Evolutionary conservation across 2,888 invertebrate species (phyloP), one percentile per base, ranked within the genome.

Genomic region (Sesia bembeciformis): DNA sequence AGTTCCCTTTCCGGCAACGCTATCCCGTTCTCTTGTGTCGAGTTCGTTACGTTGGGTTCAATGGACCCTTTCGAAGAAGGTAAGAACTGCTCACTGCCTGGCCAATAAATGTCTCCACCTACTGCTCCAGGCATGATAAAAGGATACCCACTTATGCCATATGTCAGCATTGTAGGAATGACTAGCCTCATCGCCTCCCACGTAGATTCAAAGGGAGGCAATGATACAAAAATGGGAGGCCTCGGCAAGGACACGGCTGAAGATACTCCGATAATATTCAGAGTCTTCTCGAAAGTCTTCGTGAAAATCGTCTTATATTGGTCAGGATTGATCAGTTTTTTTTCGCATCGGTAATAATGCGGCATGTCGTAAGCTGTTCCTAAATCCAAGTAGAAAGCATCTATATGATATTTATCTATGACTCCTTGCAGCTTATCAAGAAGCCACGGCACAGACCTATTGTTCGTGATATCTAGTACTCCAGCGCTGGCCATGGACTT

Each of bases 81-180:
- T 59, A 86, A 76, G 68, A 87, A 91, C 57, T 91, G 92, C 23
- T 91, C 88, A 52, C 85, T 85, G 2, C 91, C 90, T 3, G 93
- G 91, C 59, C 93, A 88, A 52, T 93, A 91, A 49, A 94, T 94
- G 66, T 97, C 97, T 0, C 97, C 98, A 0, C 98, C 98, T 0
- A 98, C 96, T 4, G 97, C 95, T 0, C 98, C 98, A 0, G 98
- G 97, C 90, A 98, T 93, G 50, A 98, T 92, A 67, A 98, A 98
- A 0, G 97, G 97, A 80, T 95, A 98, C 0, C 98, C 98, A 53
- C 96, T 93, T 39, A 98, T 92, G 0, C 98, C 97, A 63, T 98
- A 95, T 0, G 94, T 95, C 39, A 97, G 81, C 56, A 97, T 94
- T 0, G 97, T 95, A 0, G 98, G 97, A 64, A 98, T 94, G 0